Percentiles rank a stretch among this genome's conserved stretches.
These are phyloP conservation scores for Philhelius pedissequus DNA, from an alignment of 2,888 invertebrate species.

Conservation along the genomic window DNA sequence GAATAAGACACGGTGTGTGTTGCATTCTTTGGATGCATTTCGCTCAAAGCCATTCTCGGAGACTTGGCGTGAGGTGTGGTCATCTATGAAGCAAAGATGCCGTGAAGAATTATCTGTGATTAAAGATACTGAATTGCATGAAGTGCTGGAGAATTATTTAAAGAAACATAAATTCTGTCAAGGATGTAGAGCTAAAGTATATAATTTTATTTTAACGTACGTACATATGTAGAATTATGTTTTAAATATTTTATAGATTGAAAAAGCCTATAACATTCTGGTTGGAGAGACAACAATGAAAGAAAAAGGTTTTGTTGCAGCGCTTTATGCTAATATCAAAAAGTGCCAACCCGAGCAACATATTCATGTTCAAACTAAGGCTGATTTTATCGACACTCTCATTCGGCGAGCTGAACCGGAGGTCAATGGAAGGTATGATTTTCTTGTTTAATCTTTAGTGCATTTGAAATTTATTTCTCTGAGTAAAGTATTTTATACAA, in stretches of 20 bases:
- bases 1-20: constrained; percentile 91
- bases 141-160: constrained; percentile 92
- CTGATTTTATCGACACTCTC: constrained; percentile 92
- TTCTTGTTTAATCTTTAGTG: background rate
- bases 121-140: constrained; percentile 90
- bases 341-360: constrained; percentile 90
- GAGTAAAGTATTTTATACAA: no score
- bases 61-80: constrained; percentile 91
- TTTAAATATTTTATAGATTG: constrained; percentile 78
- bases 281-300: constrained; percentile 91
- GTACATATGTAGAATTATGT: background rate
- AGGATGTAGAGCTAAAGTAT: constrained; percentile 94
- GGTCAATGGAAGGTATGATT: constrained; percentile 86
- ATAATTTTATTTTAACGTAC: background rate
- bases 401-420: constrained; percentile 95
- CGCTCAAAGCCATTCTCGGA: constrained; percentile 86
- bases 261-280: constrained; percentile 90
- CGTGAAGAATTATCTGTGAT: constrained; percentile 92
- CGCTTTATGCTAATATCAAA: constrained; percentile 91
- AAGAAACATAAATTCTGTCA: constrained; percentile 96
- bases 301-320: constrained; percentile 93
- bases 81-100: constrained; percentile 89
- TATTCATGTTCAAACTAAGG: constrained; percentile 91
- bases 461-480: background rate
- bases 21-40: constrained; percentile 94